Evolutionary conservation across 1,140 invertebrate genomes (phyloP).

Genomic region (Wasmannia auropunctata): DNA sequence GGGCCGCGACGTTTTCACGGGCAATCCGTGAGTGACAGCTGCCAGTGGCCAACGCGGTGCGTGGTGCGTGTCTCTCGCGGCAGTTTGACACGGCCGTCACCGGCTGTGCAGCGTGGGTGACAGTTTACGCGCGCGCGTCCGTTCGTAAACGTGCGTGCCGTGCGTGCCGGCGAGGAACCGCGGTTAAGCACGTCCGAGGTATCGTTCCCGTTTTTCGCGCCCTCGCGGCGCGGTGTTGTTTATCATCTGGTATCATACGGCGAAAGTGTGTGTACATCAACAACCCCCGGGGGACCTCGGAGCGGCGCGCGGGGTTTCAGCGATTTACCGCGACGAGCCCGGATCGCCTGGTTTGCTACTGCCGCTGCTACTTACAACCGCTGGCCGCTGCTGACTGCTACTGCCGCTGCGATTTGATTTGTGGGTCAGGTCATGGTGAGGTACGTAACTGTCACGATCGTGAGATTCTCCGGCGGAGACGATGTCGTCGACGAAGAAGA

Average conservation of each 20-base stretch:
- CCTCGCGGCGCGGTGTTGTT: constrained; percentile 31
- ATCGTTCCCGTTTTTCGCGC: constrained; percentile 26
- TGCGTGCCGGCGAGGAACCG: neutral
- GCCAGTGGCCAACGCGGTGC: constrained; percentile 71
- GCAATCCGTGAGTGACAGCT: constrained; percentile 78
- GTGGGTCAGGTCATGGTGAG: constrained; percentile 81
- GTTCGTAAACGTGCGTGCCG: constrained; percentile 40
- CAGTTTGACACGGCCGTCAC: constrained; percentile 46
- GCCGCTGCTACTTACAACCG: neutral
- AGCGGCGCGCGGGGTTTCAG: constrained; percentile 54
- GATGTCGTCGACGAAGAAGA: neutral
- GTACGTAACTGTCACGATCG: constrained; percentile 69
- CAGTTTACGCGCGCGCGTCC: constrained; percentile 33
- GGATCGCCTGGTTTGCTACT: neutral
- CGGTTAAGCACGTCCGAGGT: neutral
- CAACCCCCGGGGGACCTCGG: constrained; percentile 48
- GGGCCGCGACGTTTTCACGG: constrained; percentile 76
- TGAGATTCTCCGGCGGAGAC: neutral
- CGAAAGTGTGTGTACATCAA: constrained; percentile 66
- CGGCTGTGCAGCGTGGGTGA: constrained; percentile 67
- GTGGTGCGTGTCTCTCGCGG: constrained; percentile 62
- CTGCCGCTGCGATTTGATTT: constrained; percentile 62
- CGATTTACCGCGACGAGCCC: constrained; percentile 41
- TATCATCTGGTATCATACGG: constrained; percentile 33
- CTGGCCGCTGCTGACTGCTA: constrained; percentile 36